Evolutionary conservation across 2,797 vertebrate genomes (phyloP), one percentile per base, ranked within the genome.

Genomic region (Microhierax caerulescens): DNA sequence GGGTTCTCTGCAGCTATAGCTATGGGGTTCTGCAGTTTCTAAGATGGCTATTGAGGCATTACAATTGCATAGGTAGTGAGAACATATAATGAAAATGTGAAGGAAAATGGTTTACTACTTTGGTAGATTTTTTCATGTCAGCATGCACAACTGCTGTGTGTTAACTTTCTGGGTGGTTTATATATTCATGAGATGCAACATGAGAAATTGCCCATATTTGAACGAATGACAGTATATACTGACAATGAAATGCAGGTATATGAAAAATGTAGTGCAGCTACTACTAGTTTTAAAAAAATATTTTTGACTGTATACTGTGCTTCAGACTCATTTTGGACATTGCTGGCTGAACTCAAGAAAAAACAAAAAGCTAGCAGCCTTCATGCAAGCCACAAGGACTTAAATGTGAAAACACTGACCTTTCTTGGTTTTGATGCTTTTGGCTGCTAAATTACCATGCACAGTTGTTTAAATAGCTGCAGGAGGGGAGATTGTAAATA

Each of bases 111-210:
- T 59, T 81, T 85, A 20, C 4, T 45, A 54, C 80, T 86, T 80
- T 37, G 22, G 14, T 82, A 59, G 56, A 56, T 56, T 83, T 90
- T 43, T 85, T 83, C 36, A 74, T 20, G 9, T 27, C 59, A 76
- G 47, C 25, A 4, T 51, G 50, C 17, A 47, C 34, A 77, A 56
- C 41, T 93, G 54, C 81, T 86, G 47, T 37, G 39, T 84, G 47
- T 85, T 92, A 85, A 87, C 91, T 92, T 92, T 93, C 70, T 76
- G n/a, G 14, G 25, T 73, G 20, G 30, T 39, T 97, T 86, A 81
- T 79, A 39, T 69, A 84, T 92, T 95, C 51, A 91, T 93, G 86
- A 91, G 70, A 82, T 95, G 74, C 64, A 69, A 82, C 61, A 39
- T 50, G 43, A 92, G 37, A 72, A 90, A 50, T 57, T 90, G 45